Evolutionary conservation across 2,888 invertebrate species (phyloP), one percentile per base, ranked within the genome.

Genomic region (Xanthorhoe designata): DNA sequence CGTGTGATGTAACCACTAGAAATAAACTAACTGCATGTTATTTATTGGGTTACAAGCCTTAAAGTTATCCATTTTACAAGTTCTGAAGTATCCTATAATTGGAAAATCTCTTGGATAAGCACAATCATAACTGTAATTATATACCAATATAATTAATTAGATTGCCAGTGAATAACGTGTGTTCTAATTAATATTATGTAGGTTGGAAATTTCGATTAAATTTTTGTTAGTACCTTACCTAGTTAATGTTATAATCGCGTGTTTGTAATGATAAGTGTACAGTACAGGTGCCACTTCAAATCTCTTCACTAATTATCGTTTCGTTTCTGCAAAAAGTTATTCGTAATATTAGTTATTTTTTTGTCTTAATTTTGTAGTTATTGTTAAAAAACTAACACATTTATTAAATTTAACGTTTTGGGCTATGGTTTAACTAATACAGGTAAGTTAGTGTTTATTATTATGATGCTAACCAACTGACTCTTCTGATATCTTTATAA

Each of bases 1-100:
- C 88, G 87, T 85, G 80, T 83, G 74, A 82, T 79, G 77, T 80
- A 83, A 81, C 75, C 38, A 63, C 67, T 66, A 32, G 51, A 53
- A 58, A 69, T 65, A 66, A 69, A 68, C 42, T 69, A 70, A 57
- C 68, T 58, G 68, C 66, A 56, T 59, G 61, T 69, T 66, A 66
- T 66, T 69, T 70, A 68, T 68, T 73, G 58, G 61, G 58, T 38
- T 52, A 54, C 60, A 13, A n/a, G 49, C 9, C 38, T 50, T 64
- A 38, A 42, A 42, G 13, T 42, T 42, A 13, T 42, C 2, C 13
- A 42, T 13, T 42, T 42, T 38, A 38, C 13, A 32, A 13, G n/a
- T 4, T 2, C 38, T 35, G 35, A 10, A 10, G 38, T 5, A 42
- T 42, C 38, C 38, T 38, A 42, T 42, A 42, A 42, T 42, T 42